Evolutionary conservation across 1,140 invertebrate species (phyloP), one percentile per base, ranked within the genome.

Genomic region (Papilio dardanus): DNA sequence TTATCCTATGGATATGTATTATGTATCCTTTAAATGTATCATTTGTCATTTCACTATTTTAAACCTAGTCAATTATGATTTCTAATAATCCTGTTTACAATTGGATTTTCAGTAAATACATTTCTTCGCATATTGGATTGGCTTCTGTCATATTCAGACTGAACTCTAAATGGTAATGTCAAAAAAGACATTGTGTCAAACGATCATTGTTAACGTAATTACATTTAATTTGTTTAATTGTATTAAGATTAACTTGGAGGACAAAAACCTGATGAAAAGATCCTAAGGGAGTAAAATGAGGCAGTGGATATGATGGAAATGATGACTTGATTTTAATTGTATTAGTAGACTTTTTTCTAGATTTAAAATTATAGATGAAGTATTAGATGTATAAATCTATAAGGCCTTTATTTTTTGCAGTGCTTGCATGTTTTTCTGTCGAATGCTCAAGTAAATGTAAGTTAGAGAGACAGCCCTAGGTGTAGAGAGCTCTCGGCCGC

Each of bases 151-250:
- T 46, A 46, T 46, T 2, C 54, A 12, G 24, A 28, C 8, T 30
- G 54, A 14, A 62, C 3, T 62, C 54, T 62, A 28, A 28, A 62
- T 14, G 4, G 21, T 28, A 58, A 58, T 58, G 21, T 24, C 7
- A 62, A 19, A 24, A n/a, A 54, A 24, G 21, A 21, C 50, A 24
- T 24, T 54, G 7, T 24, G 8, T 2, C 21, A 24, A 54, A 62
- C 21, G 50, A 14, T 1, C 54, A 62, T 28, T 62, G 10, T 62
- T 62, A 62, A 62, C 30, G 3, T 12, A 28, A 62, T 62, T 62
- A 58, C 19, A 46, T n/a, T n/a, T 24, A 54, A 37, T 37, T 12
- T n/a, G n/a, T n/a, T 50, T 50, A 50, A 50, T 50, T 50, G n/a
- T 21, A 50, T 50, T 50, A 50, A n/a, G n/a, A n/a, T n/a, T n/a